Percentiles rank a stretch among this genome's conserved stretches.
These are phyloP conservation scores for Aricia agestis DNA, from an alignment of 1,140 invertebrate species.

Conservation along the genomic window DNA sequence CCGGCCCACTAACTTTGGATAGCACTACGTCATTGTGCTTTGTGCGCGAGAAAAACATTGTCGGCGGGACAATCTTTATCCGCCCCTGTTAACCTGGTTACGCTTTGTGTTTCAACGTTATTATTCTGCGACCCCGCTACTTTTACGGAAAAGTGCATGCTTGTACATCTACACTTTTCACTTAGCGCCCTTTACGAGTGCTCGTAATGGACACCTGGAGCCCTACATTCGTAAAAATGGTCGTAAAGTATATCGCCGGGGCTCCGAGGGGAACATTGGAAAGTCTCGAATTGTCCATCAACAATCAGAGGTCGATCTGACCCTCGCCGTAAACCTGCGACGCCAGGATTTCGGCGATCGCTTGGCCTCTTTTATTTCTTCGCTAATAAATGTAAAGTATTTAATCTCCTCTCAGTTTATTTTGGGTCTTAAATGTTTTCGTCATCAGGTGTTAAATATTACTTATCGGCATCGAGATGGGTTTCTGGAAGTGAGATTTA, in stretches of 20 bases:
- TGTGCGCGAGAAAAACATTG: constrained; percentile 19
- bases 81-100: constrained; percentile 12
- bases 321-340: constrained; percentile 31
- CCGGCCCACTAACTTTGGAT: constrained; percentile 27
- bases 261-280: constrained; percentile 35
- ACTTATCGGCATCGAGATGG: too few relatives aligned
- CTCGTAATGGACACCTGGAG: constrained; percentile 2
- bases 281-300: constrained; percentile 66
- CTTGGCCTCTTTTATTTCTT: too few relatives aligned
- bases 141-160: neutral
- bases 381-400: too few relatives aligned
- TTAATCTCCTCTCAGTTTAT: too few relatives aligned
- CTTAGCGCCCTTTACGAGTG: constrained; percentile 9
- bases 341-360: neutral
- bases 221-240: constrained; percentile 9
- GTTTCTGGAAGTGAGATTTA: too few relatives aligned
- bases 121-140: neutral
- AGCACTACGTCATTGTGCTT: constrained; percentile 19
- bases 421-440: too few relatives aligned
- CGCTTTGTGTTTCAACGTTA: constrained; percentile 1
- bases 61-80: constrained; percentile 11
- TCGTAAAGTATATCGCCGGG: constrained; percentile 14
- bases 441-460: too few relatives aligned
- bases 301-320: constrained; percentile 35
- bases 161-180: neutral